Evolutionary conservation across 2,797 vertebrate species (phyloP).

Genomic region (Eulemur albifrons): DNA sequence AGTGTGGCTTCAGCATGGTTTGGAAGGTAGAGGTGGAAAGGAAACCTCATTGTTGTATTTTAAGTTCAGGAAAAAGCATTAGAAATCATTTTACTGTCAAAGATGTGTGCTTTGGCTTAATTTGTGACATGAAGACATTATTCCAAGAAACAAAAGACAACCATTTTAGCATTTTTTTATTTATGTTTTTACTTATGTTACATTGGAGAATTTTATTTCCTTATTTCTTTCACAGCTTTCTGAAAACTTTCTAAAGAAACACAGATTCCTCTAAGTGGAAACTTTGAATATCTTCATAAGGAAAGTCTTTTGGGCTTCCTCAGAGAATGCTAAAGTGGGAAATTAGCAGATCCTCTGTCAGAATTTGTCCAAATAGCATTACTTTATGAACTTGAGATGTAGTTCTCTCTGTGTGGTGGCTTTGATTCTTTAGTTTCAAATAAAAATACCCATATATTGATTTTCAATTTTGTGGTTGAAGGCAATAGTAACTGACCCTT

Average conservation of each 20-base stretch:
- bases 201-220: constrained; percentile 25
- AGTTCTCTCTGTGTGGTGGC: not conserved
- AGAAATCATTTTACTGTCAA: constrained; percentile 11
- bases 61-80: constrained; percentile 27
- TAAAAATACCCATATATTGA: not conserved
- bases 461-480: not conserved
- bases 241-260: constrained; percentile 46
- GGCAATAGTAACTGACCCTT: not conserved
- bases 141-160: constrained; percentile 23
- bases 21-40: constrained; percentile 44
- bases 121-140: constrained; percentile 23
- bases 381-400: not conserved
- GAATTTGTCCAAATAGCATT: not conserved
- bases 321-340: not conserved
- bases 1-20: not conserved
- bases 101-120: constrained; percentile 39
- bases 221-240: constrained; percentile 34
- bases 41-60: constrained; percentile 30
- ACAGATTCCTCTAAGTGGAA: constrained; percentile 37
- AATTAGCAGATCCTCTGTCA: not conserved
- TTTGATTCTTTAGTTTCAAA: not conserved
- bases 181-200: constrained; percentile 22
- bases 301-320: constrained; percentile 31
- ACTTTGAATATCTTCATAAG: constrained; percentile 38
- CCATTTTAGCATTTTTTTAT: constrained; percentile 10